Evolutionary conservation across 2,888 invertebrate species (phyloP).

Genomic region (Lycocerus yunnanus): DNA sequence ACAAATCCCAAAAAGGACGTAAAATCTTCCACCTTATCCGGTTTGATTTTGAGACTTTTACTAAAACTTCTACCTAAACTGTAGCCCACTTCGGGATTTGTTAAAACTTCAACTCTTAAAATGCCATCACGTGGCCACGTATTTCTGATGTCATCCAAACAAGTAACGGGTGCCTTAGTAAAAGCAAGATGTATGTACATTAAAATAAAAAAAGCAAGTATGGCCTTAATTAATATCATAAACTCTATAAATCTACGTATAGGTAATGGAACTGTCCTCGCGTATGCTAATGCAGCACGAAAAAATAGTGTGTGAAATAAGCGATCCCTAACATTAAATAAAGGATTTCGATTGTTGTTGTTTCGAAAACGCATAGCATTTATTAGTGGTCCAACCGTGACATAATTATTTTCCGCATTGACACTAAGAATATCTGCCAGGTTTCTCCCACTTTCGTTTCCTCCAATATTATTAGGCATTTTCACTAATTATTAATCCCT

Average conservation of each 20-base stretch:
- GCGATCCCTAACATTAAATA: slow-evolving; percentile 86
- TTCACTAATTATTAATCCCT: not conserved
- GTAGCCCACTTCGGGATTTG: slow-evolving; percentile 73
- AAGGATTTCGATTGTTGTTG: slow-evolving; percentile 71
- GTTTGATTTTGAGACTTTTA: slow-evolving; percentile 75
- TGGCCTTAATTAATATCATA: slow-evolving; percentile 78
- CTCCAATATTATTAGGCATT: not conserved
- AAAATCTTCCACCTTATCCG: slow-evolving; percentile 66
- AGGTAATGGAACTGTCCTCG: slow-evolving; percentile 84
- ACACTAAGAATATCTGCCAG: slow-evolving; percentile 39
- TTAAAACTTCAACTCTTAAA: slow-evolving; percentile 84
- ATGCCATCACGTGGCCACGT: slow-evolving; percentile 97
- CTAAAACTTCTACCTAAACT: slow-evolving; percentile 82
- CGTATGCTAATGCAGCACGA: slow-evolving; percentile 89
- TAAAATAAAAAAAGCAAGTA: slow-evolving; percentile 85
- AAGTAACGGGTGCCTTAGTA: slow-evolving; percentile 90
- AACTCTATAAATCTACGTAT: slow-evolving; percentile 84
- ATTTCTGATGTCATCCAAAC: slow-evolving; percentile 84
- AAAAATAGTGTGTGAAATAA: slow-evolving; percentile 95
- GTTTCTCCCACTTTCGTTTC: slow-evolving; percentile 17
- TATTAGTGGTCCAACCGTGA: slow-evolving; percentile 62
- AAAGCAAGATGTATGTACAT: slow-evolving; percentile 95
- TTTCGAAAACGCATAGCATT: slow-evolving; percentile 60
- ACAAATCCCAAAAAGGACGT: slow-evolving; percentile 66
- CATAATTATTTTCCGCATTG: slow-evolving; percentile 48